Evolutionary conservation across 1,140 invertebrate species (phyloP), one percentile per base, ranked within the genome.

Genomic region (Calephelis nemesis): DNA sequence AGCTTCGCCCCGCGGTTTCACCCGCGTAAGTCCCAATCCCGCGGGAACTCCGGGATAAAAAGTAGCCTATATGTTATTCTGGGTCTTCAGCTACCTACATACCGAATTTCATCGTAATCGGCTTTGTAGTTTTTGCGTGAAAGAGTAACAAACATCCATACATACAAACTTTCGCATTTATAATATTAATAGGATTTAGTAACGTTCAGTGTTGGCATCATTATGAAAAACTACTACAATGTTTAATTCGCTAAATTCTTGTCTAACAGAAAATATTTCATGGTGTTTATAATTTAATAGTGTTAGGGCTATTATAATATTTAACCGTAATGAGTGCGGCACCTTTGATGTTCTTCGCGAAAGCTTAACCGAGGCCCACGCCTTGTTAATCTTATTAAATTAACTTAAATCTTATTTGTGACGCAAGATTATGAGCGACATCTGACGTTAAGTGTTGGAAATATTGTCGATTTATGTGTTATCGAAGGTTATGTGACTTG

Each of bases 301-400:
- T 58, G 54, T 39, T 58, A 58, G 54, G 54, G 54, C 54, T 58
- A 58, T 58, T 58, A 58, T 58, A 58, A 58, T 58, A 58, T 58
- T 66, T 66, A 66, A 52, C 50, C 39, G 49, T 66, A 66, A 66
- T 66, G 65, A 66, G 50, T 47, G 49, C 65, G 65, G 65, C 42
- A 39, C 45, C 39, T 66, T 66, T 66, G 65, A 66, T 66, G 65
- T 47, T 66, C 65, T 52, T 58, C 54, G 54, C 54, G 49, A 66
- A 63, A 66, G 48, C 64, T 50, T 4, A 65, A 50, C 64, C 49
- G 54, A 54, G 15, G 50, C 49, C 65, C 65, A 19, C 52, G 50
- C 52, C 65, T 66, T 66, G 65, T 66, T 66, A 66, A 66, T 66
- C 50, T 50, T 13, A 66, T 66, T 66, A 66, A 54, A 66, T 54